phyloP scores from a whole-genome alignment of 2,113 vertebrate genomes.

The Sceloporus tristichus region DNA sequence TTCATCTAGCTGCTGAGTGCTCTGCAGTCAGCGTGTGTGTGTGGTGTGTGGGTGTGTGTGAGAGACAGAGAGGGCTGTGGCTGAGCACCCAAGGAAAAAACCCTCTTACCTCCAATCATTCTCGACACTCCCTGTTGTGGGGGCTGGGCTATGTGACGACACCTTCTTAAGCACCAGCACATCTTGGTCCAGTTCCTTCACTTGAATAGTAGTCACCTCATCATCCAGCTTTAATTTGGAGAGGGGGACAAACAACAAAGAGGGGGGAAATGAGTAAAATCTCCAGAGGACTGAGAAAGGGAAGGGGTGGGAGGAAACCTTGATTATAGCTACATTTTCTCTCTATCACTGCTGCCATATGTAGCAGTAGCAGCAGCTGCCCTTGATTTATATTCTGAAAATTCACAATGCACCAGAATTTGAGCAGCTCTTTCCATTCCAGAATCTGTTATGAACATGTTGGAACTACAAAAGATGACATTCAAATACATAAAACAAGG shows the following conservation, averaged over 20 bases:
- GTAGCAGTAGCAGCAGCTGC: neutral
- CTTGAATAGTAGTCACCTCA: slow-evolving; percentile 83
- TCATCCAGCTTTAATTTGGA: slow-evolving; percentile 81
- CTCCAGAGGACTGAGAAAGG: slow-evolving; percentile 17
- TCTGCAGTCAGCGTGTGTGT: slow-evolving; percentile 79
- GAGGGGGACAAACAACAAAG: slow-evolving; percentile 46
- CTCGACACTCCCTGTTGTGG: slow-evolving; percentile 77
- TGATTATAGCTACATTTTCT: slow-evolving; percentile 53
- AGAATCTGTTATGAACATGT: neutral
- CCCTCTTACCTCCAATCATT: slow-evolving; percentile 78
- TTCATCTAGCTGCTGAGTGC: slow-evolving; percentile 77
- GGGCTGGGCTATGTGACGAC: slow-evolving; percentile 86
- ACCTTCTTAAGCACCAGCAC: slow-evolving; percentile 91
- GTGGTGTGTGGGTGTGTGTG: neutral
- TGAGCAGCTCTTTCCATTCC: slow-evolving; percentile 20
- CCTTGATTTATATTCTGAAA: slow-evolving; percentile 45
- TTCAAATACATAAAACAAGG: neutral
- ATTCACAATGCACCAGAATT: slow-evolving; percentile 45
- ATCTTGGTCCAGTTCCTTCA: slow-evolving; percentile 85
- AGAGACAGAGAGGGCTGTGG: neutral
- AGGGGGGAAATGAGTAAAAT: slow-evolving; percentile 23
- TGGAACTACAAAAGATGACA: neutral
- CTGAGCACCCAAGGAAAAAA: slow-evolving; percentile 57
- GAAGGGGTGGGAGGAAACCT: slow-evolving; percentile 23
- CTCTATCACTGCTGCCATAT: slow-evolving; percentile 26